Conservation (phyloP, 2,113 vertebrate genomes). For the Clarias magur region DNA sequence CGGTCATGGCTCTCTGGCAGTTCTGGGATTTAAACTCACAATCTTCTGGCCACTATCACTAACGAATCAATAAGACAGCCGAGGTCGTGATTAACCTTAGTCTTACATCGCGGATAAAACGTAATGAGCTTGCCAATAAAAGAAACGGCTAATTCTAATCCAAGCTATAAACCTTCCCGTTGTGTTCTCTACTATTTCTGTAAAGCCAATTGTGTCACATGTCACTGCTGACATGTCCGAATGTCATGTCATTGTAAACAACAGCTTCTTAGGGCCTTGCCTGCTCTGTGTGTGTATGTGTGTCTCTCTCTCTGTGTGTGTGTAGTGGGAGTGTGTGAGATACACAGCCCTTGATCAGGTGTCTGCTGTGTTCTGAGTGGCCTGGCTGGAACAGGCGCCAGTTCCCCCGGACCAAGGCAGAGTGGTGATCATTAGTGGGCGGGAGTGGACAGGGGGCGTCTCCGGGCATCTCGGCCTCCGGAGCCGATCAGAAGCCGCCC, state of each 20-base stretch:
- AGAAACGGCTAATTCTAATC: neutral
- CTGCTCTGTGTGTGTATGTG: constrained; percentile 3
- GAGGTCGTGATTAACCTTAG: neutral
- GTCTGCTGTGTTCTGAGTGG: constrained; percentile 48
- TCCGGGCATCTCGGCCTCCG: constrained; percentile 50
- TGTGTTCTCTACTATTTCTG: neutral
- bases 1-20: too few species aligned
- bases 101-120: neutral
- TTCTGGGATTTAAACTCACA: neutral
- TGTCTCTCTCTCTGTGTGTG: neutral
- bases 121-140: neutral
- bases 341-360: constrained; percentile 1
- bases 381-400: constrained; percentile 52
- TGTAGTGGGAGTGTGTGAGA: constrained; percentile 3
- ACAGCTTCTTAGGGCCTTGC: neutral
- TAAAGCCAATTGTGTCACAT: neutral
- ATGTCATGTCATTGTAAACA: constrained; percentile 9
- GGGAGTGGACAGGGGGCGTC: constrained; percentile 40
- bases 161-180: neutral
- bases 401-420: constrained; percentile 60
- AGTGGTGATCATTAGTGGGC: constrained; percentile 59
- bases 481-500: constrained; percentile 75
- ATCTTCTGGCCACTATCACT: neutral
- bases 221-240: neutral
- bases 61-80: neutral